A percentile compares a stretch with the other conserved stretches of the same genome.
These are phyloP conservation scores for Galemys pyrenaicus DNA, from an alignment of 2,113 vertebrate species.

Conservation along the genomic window DNA sequence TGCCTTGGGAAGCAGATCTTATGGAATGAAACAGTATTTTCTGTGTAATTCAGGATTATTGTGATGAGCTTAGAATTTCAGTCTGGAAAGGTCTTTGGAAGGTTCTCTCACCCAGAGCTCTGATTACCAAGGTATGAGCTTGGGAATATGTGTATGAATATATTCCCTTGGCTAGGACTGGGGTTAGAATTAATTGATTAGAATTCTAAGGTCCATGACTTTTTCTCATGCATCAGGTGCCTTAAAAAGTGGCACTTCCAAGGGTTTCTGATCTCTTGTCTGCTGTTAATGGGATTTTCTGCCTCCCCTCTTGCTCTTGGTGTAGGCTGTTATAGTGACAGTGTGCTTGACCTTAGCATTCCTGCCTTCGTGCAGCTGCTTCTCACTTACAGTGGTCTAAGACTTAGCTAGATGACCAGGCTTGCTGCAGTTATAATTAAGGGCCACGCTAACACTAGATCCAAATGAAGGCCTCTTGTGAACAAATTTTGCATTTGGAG, in stretches of 20 bases:
- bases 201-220: neutral
- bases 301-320: neutral
- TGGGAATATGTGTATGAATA: neutral
- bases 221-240: neutral
- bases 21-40: neutral
- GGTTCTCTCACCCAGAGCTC: neutral
- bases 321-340: neutral
- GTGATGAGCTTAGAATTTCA: neutral
- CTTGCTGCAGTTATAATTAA: neutral
- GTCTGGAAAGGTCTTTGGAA: neutral
- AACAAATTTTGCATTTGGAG: neutral
- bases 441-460: neutral
- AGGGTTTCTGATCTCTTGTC: neutral
- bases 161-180: no score
- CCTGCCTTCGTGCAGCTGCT: neutral
- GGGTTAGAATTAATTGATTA: neutral
- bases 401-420: neutral
- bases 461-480: neutral
- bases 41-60: neutral
- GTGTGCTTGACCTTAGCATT: neutral
- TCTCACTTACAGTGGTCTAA: neutral
- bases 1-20: neutral
- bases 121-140: neutral
- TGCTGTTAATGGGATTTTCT: neutral
- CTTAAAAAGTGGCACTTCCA: neutral